Evolutionary conservation across 2,797 vertebrate species (phyloP).

Genomic region (Myotis vivesi): DNA sequence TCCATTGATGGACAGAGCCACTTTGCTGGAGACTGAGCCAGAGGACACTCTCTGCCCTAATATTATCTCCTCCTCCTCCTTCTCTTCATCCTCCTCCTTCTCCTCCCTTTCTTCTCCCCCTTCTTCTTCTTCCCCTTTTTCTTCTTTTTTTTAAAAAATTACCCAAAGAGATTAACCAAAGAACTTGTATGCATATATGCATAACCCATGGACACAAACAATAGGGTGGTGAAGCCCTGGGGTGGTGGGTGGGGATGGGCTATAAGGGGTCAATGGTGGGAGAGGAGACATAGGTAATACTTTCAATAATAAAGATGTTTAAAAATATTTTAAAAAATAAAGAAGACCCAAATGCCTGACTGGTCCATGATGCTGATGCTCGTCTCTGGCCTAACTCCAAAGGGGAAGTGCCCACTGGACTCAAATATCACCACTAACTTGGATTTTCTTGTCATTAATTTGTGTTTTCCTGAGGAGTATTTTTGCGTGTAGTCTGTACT

Average conservation of each 20-base stretch:
- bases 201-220: no score
- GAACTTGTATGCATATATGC: no score
- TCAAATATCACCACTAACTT: background rate
- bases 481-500: constrained; percentile 7
- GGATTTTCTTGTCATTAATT: constrained; percentile 18
- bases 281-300: no score
- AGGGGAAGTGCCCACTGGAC: background rate
- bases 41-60: background rate
- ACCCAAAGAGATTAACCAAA: no score
- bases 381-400: background rate
- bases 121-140: background rate
- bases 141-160: background rate
- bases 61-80: background rate
- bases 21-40: background rate
- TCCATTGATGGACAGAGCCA: background rate
- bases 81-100: background rate
- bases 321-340: no score
- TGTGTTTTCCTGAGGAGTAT: constrained; percentile 37
- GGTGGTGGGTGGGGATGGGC: no score
- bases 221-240: no score
- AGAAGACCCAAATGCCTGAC: background rate
- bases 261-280: no score
- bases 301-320: no score
- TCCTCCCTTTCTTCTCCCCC: background rate
- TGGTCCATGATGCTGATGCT: background rate